A percentile compares a stretch with the other conserved stretches of the same genome.
These are phyloP conservation scores for Cephalopholis sonnerati DNA, from an alignment of 2,113 vertebrate species.

Conservation along the genomic window DNA sequence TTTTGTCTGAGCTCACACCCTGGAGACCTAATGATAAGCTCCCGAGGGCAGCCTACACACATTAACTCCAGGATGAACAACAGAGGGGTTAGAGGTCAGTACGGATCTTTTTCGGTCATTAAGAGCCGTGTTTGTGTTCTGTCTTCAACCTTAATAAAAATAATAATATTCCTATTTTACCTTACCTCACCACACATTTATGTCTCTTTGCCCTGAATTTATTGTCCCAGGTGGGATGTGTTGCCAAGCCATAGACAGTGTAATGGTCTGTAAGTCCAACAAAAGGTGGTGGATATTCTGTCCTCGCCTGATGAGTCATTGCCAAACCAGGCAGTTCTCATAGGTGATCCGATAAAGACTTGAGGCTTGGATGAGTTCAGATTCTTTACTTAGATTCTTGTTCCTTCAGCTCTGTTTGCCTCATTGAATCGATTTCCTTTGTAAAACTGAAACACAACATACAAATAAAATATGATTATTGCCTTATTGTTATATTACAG, in stretches of 20 bases:
- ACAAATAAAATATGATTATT: no score
- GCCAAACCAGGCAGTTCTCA: no score
- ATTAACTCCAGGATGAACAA: slow-evolving; percentile 11
- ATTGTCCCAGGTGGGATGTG: not conserved
- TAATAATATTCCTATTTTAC: no score
- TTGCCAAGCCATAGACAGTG: not conserved
- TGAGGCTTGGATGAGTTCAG: no score
- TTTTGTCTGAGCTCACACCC: slow-evolving; percentile 29
- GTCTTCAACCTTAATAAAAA: not conserved
- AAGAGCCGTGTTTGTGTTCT: not conserved
- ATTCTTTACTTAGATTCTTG: no score
- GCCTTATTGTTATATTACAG: no score
- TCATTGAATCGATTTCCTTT: no score
- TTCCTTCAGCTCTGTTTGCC: no score
- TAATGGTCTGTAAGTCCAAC: not conserved
- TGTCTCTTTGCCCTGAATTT: not conserved
- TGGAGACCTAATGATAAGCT: slow-evolving; percentile 41
- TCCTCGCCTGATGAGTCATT: no score
- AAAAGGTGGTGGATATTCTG: not conserved
- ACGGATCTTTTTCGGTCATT: not conserved
- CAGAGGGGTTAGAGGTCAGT: slow-evolving; percentile 19
- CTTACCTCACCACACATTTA: not conserved
- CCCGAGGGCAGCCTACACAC: slow-evolving; percentile 2
- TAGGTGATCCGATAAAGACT: no score
- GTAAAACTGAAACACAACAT: no score